Base-by-base conservation (phyloP, 2,797 vertebrate genomes). In the Tapirus indicus region DNA sequence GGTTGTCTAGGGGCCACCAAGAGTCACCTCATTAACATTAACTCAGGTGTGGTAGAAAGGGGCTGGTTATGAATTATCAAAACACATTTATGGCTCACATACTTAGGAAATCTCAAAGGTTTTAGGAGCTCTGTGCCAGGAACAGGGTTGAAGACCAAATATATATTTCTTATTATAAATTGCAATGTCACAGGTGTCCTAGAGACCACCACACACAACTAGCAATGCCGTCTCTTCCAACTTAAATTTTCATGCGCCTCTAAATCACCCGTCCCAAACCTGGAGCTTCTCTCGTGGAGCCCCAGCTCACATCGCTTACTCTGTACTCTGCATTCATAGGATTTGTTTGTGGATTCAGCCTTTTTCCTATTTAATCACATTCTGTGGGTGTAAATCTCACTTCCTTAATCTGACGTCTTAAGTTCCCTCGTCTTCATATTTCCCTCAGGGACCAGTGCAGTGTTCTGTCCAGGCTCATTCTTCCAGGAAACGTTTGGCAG, bases 391-490 rank as follows among this genome's bases (percentile, higher is more conserved):
- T 27, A 23, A 12, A 14, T 66, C 56, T 92, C 17, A n/a, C 49
- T 58, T 87, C 52, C 32, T 60, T 71, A 13, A 12, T 21, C 10
- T 60, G 35, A 49, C 52, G n/a, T n/a, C 38, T 64, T 13, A 21
- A 9, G 18, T 4, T 64, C 71, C 52, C 38, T 77, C 18, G 4
- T 78, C 7, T 21, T 66, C 16, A 0, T 16, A 0, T 23, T 5
- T 62, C n/a, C 69, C 29, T 18, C 3, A 2, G 90, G 35, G 41
- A 29, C 47, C 5, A 23, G 32, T 0, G 3, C 2, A 0, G 12
- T 5, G 6, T 49, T 41, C 52, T 21, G 54, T 35, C 3, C 8
- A 41, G 47, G 72, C 41, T 21, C 9, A 1, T 71, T 49, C 32
- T 35, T 79, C 8, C 17, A 32, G 77, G 68, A 80, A 38, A 47